phyloP scores from a whole-genome alignment of 1,140 invertebrate species.

The Sogatella furcifera region DNA sequence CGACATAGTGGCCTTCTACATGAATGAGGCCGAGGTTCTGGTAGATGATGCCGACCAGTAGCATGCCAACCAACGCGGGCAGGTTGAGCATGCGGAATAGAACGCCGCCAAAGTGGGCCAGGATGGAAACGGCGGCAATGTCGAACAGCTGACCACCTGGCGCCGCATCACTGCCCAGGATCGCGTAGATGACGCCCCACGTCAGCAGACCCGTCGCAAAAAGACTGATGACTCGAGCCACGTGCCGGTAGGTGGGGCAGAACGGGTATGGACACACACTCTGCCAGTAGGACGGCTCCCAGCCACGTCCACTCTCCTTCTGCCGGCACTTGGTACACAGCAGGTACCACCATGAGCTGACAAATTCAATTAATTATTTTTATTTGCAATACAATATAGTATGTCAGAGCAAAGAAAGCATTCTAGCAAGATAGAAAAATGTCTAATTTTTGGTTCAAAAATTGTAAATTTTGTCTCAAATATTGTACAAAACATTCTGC shows the following conservation, averaged over 20 bases:
- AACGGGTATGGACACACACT: conserved; percentile 67
- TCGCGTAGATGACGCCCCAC: conserved; percentile 60
- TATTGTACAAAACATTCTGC: too few species aligned
- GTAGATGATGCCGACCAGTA: conserved; percentile 66
- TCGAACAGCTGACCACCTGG: conserved; percentile 69
- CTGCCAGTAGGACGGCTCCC: conserved; percentile 65
- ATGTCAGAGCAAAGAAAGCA: too few species aligned
- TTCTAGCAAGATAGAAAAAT: too few species aligned
- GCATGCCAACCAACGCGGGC: conserved; percentile 79
- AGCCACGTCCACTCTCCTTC: conserved; percentile 54
- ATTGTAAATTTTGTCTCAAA: too few species aligned
- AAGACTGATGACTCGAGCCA: conserved; percentile 55
- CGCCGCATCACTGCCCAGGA: conserved; percentile 62
- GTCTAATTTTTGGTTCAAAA: too few species aligned
- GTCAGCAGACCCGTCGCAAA: conserved; percentile 57
- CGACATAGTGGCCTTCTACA: conserved; percentile 48
- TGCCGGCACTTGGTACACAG: conserved; percentile 58
- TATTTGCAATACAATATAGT: too few species aligned
- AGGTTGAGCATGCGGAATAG: conserved; percentile 61
- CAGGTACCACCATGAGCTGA: conserved; percentile 59
- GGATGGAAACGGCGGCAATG: conserved; percentile 59
- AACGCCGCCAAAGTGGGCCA: conserved; percentile 72
- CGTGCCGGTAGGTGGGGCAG: conserved; percentile 66
- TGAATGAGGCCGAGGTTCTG: conserved; percentile 65
- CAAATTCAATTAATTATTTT: too few species aligned